A percentile compares a stretch with the other conserved stretches of the same genome.
Conservation (phyloP, 23 tunicate species). For the Aplidium turbinatum region DNA sequence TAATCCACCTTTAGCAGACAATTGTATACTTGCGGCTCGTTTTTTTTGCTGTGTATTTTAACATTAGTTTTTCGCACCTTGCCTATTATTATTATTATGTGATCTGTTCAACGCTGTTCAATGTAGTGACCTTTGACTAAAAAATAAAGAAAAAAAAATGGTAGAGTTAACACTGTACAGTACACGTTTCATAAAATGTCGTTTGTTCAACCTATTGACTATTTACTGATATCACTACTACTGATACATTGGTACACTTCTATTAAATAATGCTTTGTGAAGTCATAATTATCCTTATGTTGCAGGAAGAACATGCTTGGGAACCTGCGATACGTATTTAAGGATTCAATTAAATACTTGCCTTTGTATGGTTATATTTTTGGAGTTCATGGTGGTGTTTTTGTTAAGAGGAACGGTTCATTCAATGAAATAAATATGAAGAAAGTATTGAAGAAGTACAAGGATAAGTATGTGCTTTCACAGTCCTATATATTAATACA, state of each 20-base stretch:
- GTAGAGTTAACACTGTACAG: neutral
- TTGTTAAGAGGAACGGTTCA: constrained; percentile 55
- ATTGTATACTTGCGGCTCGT: no score
- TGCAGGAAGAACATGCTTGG: constrained; percentile 56
- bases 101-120: neutral
- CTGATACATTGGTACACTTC: no score
- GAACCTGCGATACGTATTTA: constrained; percentile 61
- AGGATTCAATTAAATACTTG: constrained; percentile 48
- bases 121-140: neutral
- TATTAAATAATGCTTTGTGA: no score
- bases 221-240: no score
- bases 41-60: no score
- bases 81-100: no score
- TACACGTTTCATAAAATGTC: no score
- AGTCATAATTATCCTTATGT: neutral
- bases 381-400: constrained; percentile 63
- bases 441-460: constrained; percentile 16
- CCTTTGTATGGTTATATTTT: constrained; percentile 64
- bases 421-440: constrained; percentile 59
- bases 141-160: neutral
- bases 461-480: no score
- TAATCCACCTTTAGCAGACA: no score
- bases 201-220: no score
- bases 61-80: no score
- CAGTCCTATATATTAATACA: no score